Conservation (phyloP, 1,140 invertebrate species). For the Drosophila erecta region DNA sequence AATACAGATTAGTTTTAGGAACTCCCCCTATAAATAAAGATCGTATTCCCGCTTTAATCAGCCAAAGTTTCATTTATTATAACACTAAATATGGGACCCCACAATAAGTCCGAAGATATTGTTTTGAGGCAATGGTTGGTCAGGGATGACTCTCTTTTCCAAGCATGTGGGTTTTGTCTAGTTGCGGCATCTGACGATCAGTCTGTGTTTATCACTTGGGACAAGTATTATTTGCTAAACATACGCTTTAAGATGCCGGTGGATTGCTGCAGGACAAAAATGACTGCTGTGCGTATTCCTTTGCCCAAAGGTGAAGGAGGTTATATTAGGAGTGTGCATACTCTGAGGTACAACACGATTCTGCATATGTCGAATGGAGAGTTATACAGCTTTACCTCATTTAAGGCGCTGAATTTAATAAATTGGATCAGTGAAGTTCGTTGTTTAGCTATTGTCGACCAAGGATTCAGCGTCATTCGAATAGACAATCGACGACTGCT, state of each 20-base stretch:
- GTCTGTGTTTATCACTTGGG: constrained; percentile 77
- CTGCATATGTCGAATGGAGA: constrained; percentile 67
- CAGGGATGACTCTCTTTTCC: constrained; percentile 70
- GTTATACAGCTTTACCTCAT: constrained; percentile 71
- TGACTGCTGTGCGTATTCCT: constrained; percentile 66
- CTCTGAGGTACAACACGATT: constrained; percentile 72
- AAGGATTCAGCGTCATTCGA: constrained; percentile 68
- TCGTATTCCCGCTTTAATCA: too few relatives aligned
- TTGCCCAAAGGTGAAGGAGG: constrained; percentile 33
- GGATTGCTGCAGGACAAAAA: constrained; percentile 42
- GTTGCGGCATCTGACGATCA: constrained; percentile 45
- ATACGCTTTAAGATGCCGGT: constrained; percentile 67
- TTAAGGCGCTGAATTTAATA: constrained; percentile 63
- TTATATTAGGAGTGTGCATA: constrained; percentile 50
- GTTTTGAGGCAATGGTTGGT: constrained; percentile 51
- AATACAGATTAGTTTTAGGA: too few relatives aligned
- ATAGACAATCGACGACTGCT: constrained; percentile 32
- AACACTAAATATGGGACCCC: too few relatives aligned
- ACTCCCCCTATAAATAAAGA: too few relatives aligned
- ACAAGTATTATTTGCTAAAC: constrained; percentile 71
- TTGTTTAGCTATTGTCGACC: constrained; percentile 41
- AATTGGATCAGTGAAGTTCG: constrained; percentile 64
- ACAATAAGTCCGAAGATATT: too few relatives aligned
- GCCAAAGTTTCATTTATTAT: too few relatives aligned
- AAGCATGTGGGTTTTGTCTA: constrained; percentile 64